Evolutionary conservation across 2,888 invertebrate genomes (phyloP).

Genomic region (Hirtodrosophila histrioides): DNA sequence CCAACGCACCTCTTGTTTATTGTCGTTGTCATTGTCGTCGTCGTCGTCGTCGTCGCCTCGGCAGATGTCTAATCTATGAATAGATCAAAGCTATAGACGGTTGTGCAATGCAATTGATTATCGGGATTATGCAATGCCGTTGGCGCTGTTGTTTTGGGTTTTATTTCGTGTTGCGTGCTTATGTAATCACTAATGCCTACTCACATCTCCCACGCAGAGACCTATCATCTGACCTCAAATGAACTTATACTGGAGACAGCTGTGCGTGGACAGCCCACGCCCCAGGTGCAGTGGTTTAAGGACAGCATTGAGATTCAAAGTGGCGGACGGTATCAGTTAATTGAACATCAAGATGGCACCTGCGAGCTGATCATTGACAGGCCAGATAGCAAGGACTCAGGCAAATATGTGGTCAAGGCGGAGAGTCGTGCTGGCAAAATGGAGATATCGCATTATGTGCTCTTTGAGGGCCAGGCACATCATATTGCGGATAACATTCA

Average conservation of each 20-base stretch:
- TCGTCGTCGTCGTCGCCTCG: slow-evolving; percentile 5
- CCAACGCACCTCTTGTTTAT: slow-evolving; percentile 11
- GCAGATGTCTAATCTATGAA: slow-evolving; percentile 40
- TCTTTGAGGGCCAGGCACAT: slow-evolving; percentile 87
- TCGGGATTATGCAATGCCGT: slow-evolving; percentile 54
- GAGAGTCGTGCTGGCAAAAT: slow-evolving; percentile 90
- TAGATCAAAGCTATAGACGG: slow-evolving; percentile 46
- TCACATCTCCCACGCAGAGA: slow-evolving; percentile 85
- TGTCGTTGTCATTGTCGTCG: slow-evolving; percentile 3
- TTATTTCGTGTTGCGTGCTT: slow-evolving; percentile 34
- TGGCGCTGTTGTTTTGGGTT: slow-evolving; percentile 10
- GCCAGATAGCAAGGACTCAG: slow-evolving; percentile 89
- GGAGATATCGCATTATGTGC: slow-evolving; percentile 89
- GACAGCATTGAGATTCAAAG: slow-evolving; percentile 87
- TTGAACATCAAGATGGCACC: slow-evolving; percentile 90
- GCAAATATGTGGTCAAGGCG: slow-evolving; percentile 91
- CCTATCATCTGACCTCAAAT: slow-evolving; percentile 89
- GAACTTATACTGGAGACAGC: slow-evolving; percentile 91
- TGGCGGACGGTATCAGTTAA: slow-evolving; percentile 87
- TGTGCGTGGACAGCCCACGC: slow-evolving; percentile 89
- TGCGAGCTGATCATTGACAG: slow-evolving; percentile 89
- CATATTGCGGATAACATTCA: slow-evolving; percentile 84
- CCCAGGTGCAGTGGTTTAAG: slow-evolving; percentile 91
- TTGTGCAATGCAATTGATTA: slow-evolving; percentile 57
- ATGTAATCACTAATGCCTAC: slow-evolving; percentile 30